Evolutionary conservation across 2,113 vertebrate genomes (phyloP), one percentile per base, ranked within the genome.

Genomic region (Cheirogaleus medius): DNA sequence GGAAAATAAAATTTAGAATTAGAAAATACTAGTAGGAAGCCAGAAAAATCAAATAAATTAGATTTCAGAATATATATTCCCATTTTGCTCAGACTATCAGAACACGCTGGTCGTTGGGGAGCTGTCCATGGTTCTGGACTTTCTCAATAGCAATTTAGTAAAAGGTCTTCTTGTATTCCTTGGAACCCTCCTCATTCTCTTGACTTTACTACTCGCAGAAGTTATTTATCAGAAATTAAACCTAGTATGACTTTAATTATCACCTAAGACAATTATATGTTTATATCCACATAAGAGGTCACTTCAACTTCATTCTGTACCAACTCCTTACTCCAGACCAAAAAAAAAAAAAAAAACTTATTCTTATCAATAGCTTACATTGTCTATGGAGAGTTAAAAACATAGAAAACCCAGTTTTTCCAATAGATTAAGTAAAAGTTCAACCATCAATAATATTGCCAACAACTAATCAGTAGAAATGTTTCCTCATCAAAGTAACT

Each of bases 71-170:
- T 44, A 27, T 6, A 54, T 0, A 44, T 8, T 54, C 9, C 0
- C 10, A 20, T 76, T 92, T 84, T 37, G 13, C 2, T 11, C 21
- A 49, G 12, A 83, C 47, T n/a, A 34, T 6, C 14, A 69, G 8
- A n/a, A 0, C 3, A 37, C 12, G 5, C 3, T 27, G 2, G 2
- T 6, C 69, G 3, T 0, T 0, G 0, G 0, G 54, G 87, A 92
- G 15, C 92, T 97, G 74, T 89, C 97, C 97, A 0, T 83, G 95
- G 95, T 98, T 2, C 97, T 96, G 87, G 69, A 56, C 0, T 29
- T 12, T 37, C 20, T 6, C 13, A 63, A 3, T 8, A 15, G 3
- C 47, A 12, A 17, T 69, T 71, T 68, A 37, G 20, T 10, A 49
- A 44, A 64, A 8, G 10, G 8, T 63, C 15, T 23, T 81, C n/a